These are phyloP conservation scores for Pitta sordida DNA, from an alignment of 2,113 vertebrate genomes.

Conservation along the genomic window DNA sequence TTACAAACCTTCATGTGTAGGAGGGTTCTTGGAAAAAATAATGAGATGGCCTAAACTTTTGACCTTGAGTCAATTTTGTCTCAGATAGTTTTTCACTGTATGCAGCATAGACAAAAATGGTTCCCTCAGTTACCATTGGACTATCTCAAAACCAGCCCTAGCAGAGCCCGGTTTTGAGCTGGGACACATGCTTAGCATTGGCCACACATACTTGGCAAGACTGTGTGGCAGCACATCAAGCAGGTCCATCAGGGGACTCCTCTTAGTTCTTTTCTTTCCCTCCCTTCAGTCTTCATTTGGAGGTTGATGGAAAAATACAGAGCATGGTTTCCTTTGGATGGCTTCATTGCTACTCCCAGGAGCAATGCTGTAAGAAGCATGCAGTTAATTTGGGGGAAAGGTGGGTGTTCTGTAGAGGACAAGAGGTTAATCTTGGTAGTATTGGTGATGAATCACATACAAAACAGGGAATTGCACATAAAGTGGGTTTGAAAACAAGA, in stretches of 20 bases:
- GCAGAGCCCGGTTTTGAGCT: not conserved
- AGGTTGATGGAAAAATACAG: not conserved
- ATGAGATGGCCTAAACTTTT: not conserved
- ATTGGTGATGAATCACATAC: not conserved
- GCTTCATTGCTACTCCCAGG: not conserved
- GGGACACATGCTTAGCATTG: not conserved
- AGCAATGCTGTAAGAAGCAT: not conserved
- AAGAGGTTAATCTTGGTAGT: not conserved
- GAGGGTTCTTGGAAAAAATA: not conserved
- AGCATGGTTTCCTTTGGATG: not conserved
- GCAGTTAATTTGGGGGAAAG: not conserved
- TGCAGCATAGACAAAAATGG: not conserved
- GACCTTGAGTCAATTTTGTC: not conserved
- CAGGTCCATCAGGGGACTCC: not conserved
- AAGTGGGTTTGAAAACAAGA: not conserved
- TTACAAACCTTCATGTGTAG: fast-evolving
- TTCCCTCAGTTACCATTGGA: fast-evolving
- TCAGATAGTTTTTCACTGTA: not conserved
- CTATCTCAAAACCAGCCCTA: not conserved
- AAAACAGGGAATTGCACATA: not conserved
- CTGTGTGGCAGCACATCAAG: not conserved
- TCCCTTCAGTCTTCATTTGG: not conserved
- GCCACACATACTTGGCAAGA: not conserved
- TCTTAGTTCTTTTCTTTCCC: not conserved
- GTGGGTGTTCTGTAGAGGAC: not conserved